Evolutionary conservation across 2,113 vertebrate species (phyloP).

Genomic region (Hydrochoerus hydrochaeris): DNA sequence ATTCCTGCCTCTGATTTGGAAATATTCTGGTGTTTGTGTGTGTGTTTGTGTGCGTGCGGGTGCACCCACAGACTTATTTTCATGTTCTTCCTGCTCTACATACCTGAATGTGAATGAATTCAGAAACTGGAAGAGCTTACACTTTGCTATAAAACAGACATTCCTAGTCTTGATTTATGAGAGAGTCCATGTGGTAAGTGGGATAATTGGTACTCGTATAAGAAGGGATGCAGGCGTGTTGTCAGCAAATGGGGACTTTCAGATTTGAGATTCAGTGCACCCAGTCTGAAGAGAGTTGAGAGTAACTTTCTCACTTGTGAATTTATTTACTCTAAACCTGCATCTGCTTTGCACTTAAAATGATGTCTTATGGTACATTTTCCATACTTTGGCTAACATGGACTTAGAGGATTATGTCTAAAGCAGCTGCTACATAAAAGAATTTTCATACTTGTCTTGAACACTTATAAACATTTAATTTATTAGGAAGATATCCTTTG

Average conservation of each 20-base stretch:
- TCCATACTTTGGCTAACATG: neutral
- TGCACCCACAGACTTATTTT: neutral
- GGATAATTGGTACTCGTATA: neutral
- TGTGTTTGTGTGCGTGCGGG: neutral
- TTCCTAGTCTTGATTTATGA: neutral
- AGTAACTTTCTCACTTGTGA: neutral
- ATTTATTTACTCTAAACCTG: conserved; percentile 42
- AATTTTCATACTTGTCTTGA: neutral
- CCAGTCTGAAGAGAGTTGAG: neutral
- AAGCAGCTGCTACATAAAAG: neutral
- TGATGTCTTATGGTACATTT: neutral
- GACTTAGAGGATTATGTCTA: neutral
- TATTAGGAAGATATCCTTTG: neutral
- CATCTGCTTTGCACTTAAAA: conserved; percentile 26
- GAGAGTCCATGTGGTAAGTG: neutral
- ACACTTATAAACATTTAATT: conserved; percentile 24
- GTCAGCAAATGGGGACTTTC: neutral
- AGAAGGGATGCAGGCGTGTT: neutral
- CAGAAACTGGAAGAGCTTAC: neutral
- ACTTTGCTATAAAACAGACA: neutral
- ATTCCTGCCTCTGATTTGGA: neutral
- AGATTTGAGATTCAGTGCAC: neutral
- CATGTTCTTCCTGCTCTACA: neutral
- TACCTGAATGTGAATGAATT: neutral
- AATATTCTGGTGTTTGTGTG: neutral